A percentile compares a stretch with the other conserved stretches of the same genome.
These are phyloP conservation scores for Salvelinus fontinalis DNA, from an alignment of 2,113 vertebrate genomes.

Conservation along the genomic window DNA sequence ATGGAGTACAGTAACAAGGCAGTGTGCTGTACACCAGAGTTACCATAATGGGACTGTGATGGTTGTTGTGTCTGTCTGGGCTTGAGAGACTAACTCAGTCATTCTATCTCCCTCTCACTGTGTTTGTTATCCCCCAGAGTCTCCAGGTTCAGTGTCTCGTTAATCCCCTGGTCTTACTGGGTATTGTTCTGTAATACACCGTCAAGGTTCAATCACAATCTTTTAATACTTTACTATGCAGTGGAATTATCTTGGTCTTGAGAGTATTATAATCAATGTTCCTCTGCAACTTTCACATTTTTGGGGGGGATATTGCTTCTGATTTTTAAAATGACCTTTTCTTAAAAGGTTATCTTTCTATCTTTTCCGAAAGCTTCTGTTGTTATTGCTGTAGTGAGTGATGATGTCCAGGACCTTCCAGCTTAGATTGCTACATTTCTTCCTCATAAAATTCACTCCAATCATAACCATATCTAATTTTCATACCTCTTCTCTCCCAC, in stretches of 20 bases:
- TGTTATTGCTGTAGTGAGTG: slow-evolving; percentile 55
- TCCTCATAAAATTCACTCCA: slow-evolving; percentile 49
- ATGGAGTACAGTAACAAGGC: too few relatives aligned
- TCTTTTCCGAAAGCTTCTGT: slow-evolving; percentile 64
- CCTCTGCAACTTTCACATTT: not conserved
- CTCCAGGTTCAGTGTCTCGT: not conserved
- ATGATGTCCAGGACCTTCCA: slow-evolving; percentile 13
- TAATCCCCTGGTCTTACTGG: not conserved
- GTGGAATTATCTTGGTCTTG: not conserved
- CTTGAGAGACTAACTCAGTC: not conserved
- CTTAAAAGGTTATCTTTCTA: slow-evolving; percentile 57
- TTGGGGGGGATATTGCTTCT: slow-evolving; percentile 53
- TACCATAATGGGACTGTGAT: too few relatives aligned
- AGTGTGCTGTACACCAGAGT: too few relatives aligned
- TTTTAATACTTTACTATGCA: not conserved
- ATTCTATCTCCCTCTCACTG: not conserved
- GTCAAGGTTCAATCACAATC: not conserved
- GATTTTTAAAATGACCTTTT: slow-evolving; percentile 46
- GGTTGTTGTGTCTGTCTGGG: slow-evolving; percentile 1
- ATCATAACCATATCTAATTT: slow-evolving; percentile 57
- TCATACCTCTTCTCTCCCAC: slow-evolving; percentile 41
- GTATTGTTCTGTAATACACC: not conserved
- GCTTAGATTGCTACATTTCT: not conserved
- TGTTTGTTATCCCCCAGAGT: not conserved
- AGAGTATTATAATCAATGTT: slow-evolving; percentile 20